phyloP scores from a whole-genome alignment of 2,797 vertebrate genomes.

The Platalea minor region DNA sequence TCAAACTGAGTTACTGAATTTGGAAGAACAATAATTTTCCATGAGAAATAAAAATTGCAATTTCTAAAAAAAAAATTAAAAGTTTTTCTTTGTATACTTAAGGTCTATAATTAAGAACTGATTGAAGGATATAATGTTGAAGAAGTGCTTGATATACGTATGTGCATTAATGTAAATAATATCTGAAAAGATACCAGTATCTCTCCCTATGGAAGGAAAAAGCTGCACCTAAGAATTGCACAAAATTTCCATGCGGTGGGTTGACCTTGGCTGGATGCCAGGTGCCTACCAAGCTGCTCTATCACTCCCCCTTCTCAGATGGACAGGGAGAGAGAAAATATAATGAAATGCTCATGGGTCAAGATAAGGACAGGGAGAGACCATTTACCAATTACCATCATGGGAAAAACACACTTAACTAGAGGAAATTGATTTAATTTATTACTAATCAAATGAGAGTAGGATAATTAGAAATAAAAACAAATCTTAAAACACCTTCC shows the following conservation, averaged over 20 bases:
- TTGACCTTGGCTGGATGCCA: neutral
- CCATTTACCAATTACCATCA: neutral
- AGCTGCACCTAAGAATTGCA: neutral
- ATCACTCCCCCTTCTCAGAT: neutral
- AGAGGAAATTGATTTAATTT: neutral
- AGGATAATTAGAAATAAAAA: neutral
- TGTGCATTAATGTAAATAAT: neutral
- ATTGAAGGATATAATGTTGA: neutral
- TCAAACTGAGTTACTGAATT: neutral
- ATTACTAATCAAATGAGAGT: neutral
- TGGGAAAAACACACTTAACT: neutral
- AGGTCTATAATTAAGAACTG: neutral
- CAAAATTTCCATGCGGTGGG: neutral
- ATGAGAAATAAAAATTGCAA: neutral
- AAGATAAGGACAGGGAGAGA: neutral
- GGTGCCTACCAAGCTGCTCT: neutral
- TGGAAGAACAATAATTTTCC: neutral
- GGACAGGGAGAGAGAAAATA: neutral
- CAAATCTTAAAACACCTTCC: neutral
- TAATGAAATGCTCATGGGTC: neutral
- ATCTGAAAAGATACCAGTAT: neutral
- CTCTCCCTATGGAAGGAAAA: neutral
- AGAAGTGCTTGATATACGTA: neutral
- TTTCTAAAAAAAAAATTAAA: neutral
- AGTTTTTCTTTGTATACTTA: neutral